Evolutionary conservation across 1,140 invertebrate genomes (phyloP), one percentile per base, ranked within the genome.

Genomic region (Scaptodrosophila lebanonensis): DNA sequence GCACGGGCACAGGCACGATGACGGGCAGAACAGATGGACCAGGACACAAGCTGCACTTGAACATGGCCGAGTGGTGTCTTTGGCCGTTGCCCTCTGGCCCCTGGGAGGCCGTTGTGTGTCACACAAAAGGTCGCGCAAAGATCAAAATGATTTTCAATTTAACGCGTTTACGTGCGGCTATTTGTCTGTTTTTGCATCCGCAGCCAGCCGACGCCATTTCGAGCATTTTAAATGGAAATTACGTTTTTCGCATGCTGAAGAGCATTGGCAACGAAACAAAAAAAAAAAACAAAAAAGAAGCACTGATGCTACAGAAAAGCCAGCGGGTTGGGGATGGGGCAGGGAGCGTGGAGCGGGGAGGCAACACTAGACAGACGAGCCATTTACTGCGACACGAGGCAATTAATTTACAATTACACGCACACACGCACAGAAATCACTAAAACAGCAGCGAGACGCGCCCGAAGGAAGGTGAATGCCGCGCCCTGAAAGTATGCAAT

Each of bases 71-170:
- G 15, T 29, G 30, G 32, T 22, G 39, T 4, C 22, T n/a, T n/a
- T 32, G 53, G 35, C 53, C 53, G 42, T 29, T 12, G 17, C 44
- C 45, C 9, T 29, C 9, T 17, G 16, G n/a, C 13, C 0, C 1
- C 42, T 18, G 16, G 4, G 15, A 5, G 8, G 18, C 33, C 43
- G 17, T 8, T 15, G 17, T 27, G 61, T 48, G 56, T 64, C 49
- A 43, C 56, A 40, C 51, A 50, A 66, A 66, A 77, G 66, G 73
- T 79, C 73, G 75, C 67, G 52, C 39, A 39, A 66, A 71, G 72
- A 77, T 83, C 68, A 83, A 83, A 83, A 73, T 83, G 79, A 83
- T 83, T 84, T 83, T 83, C 79, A 83, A 83, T 83, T 83, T 70
- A 84, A 83, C 68, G 79, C 65, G 56, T 63, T 83, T 77, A 73